These are phyloP conservation scores for Eilema depressum DNA, from an alignment of 2,888 invertebrate species.

Conservation along the genomic window DNA sequence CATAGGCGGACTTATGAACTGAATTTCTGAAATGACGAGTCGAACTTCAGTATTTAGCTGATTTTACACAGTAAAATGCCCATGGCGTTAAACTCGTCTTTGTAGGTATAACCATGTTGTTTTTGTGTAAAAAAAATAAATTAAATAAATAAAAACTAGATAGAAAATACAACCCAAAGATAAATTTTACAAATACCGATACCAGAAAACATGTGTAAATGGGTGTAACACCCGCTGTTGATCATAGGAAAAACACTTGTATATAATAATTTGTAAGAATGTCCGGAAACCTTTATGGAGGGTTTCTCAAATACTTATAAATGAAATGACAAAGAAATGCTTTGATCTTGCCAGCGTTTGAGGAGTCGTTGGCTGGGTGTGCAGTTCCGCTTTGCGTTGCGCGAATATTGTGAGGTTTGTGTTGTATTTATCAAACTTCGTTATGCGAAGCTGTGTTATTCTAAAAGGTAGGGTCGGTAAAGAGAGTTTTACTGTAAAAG, in stretches of 20 bases:
- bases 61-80: too few species aligned
- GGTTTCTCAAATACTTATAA: conserved; percentile 42
- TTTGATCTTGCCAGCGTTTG: conserved; percentile 44
- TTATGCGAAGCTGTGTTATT: background rate
- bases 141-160: background rate
- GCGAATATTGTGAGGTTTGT: conserved; percentile 24
- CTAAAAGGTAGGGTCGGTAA: background rate
- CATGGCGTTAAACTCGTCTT: too few species aligned
- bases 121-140: too few species aligned
- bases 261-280: conserved; percentile 22
- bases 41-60: too few species aligned
- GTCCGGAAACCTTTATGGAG: conserved; percentile 30
- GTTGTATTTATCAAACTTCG: conserved; percentile 17
- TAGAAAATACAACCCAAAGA: background rate
- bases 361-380: conserved; percentile 32
- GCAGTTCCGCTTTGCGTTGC: conserved; percentile 30
- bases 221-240: background rate
- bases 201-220: background rate
- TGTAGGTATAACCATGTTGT: too few species aligned
- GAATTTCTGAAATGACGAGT: too few species aligned
- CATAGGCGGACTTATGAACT: too few species aligned
- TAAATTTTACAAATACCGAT: background rate
- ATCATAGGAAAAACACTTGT: conserved; percentile 30
- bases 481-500: too few species aligned
- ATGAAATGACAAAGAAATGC: conserved; percentile 50